These are phyloP conservation scores for Lasioglossum pauxillum DNA, from an alignment of 2,888 invertebrate species.

Conservation along the genomic window DNA sequence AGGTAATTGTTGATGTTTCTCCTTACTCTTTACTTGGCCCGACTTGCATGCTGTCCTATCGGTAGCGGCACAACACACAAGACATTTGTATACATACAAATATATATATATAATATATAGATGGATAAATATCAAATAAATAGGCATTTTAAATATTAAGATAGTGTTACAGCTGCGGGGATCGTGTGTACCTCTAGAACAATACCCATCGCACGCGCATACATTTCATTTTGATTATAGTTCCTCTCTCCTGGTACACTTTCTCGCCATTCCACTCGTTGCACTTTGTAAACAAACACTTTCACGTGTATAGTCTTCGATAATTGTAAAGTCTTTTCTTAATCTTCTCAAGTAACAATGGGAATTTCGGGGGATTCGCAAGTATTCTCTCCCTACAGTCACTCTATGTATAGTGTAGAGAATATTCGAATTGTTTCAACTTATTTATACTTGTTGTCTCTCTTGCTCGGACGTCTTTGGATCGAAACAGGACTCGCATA, in stretches of 20 bases:
- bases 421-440: not conserved
- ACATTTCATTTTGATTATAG: not conserved
- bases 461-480: not conserved
- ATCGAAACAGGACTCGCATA: not conserved
- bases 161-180: slow-evolving; percentile 26
- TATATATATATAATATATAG: slow-evolving; percentile 40
- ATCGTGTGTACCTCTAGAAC: slow-evolving; percentile 16
- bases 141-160: slow-evolving; percentile 49
- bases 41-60: slow-evolving; percentile 85
- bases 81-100: slow-evolving; percentile 81
- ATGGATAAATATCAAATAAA: slow-evolving; percentile 46
- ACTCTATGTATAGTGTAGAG: not conserved
- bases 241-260: not conserved
- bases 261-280: not conserved
- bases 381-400: slow-evolving; percentile 11
- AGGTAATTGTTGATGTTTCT: slow-evolving; percentile 83
- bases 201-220: slow-evolving; percentile 23
- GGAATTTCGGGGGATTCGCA: not conserved
- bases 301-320: not conserved
- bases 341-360: not conserved
- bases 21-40: slow-evolving; percentile 84
- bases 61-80: slow-evolving; percentile 84
- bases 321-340: not conserved
- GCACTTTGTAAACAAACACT: not conserved
- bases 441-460: not conserved